Conservation (phyloP, 2,888 invertebrate genomes). For the Perizoma affinitatum region DNA sequence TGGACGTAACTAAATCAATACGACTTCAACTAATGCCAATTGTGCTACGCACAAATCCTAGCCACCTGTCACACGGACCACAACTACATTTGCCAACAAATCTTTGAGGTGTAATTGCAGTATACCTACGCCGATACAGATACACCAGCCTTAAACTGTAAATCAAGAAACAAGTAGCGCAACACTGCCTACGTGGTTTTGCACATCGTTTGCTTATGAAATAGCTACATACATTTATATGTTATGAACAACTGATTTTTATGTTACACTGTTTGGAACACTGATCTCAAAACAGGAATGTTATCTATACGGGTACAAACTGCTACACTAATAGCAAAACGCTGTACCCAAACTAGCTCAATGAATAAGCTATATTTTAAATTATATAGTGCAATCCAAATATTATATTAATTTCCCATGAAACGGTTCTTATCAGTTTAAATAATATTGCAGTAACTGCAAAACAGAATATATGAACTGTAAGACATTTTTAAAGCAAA, state of each 20-base stretch:
- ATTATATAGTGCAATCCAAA: conserved; percentile 33
- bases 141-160: conserved; percentile 40
- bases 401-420: conserved; percentile 28
- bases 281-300: conserved; percentile 54
- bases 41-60: neutral
- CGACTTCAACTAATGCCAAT: conserved; percentile 3
- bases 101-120: conserved; percentile 72
- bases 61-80: conserved; percentile 48
- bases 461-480: neutral
- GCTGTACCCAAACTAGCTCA: conserved; percentile 57
- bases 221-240: too few relatives aligned
- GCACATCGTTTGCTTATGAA: too few relatives aligned
- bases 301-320: conserved; percentile 67
- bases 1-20: conserved; percentile 6
- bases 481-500: neutral
- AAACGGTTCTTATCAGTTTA: conserved; percentile 26
- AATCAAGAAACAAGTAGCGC: conserved; percentile 19
- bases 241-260: neutral
- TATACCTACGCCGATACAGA: conserved; percentile 63
- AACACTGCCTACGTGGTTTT: conserved; percentile 1
- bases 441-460: neutral
- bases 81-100: conserved; percentile 59
- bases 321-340: conserved; percentile 70
- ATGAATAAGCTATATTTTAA: conserved; percentile 62
- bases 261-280: conserved; percentile 15